These are phyloP conservation scores for Brachyhypopomus occidentalis DNA, from an alignment of 2,113 vertebrate genomes.

Conservation along the genomic window DNA sequence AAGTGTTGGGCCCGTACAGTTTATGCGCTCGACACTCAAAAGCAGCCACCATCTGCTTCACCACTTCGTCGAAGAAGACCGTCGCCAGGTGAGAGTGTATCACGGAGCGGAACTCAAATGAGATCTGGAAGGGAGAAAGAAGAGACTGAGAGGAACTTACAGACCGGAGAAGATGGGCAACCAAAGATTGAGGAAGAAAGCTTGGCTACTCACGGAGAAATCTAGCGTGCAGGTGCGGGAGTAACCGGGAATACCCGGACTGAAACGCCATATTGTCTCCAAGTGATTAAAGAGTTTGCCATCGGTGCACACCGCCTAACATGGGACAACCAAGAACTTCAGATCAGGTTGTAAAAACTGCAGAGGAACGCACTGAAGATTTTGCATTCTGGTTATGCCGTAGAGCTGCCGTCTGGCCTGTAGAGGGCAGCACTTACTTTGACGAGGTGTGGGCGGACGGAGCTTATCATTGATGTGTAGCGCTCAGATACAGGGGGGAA, in stretches of 20 bases:
- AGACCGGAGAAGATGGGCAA: not conserved
- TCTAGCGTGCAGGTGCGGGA: slow-evolving; percentile 94
- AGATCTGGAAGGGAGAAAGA: slow-evolving; percentile 74
- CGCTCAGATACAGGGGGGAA: slow-evolving; percentile 89
- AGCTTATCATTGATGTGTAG: slow-evolving; percentile 90
- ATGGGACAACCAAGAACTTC: not conserved
- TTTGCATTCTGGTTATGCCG: not conserved
- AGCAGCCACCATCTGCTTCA: slow-evolving; percentile 92
- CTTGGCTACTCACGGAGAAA: slow-evolving; percentile 86
- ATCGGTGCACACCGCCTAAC: slow-evolving; percentile 89
- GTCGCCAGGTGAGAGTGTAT: slow-evolving; percentile 90
- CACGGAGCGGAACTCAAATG: slow-evolving; percentile 94
- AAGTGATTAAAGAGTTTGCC: slow-evolving; percentile 94
- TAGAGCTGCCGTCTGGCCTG: not conserved
- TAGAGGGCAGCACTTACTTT: slow-evolving; percentile 76
- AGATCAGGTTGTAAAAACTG: too few species aligned
- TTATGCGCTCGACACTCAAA: slow-evolving; percentile 86
- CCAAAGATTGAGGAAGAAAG: not conserved
- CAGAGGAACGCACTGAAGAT: not conserved
- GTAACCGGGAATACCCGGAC: slow-evolving; percentile 91
- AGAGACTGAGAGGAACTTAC: slow-evolving; percentile 26
- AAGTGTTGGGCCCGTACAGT: slow-evolving; percentile 84
- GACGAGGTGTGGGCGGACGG: slow-evolving; percentile 91
- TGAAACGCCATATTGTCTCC: slow-evolving; percentile 93
- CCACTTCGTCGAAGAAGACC: slow-evolving; percentile 92